Conservation (phyloP, 2,888 invertebrate genomes). For the Drosophila kanekoi region DNA sequence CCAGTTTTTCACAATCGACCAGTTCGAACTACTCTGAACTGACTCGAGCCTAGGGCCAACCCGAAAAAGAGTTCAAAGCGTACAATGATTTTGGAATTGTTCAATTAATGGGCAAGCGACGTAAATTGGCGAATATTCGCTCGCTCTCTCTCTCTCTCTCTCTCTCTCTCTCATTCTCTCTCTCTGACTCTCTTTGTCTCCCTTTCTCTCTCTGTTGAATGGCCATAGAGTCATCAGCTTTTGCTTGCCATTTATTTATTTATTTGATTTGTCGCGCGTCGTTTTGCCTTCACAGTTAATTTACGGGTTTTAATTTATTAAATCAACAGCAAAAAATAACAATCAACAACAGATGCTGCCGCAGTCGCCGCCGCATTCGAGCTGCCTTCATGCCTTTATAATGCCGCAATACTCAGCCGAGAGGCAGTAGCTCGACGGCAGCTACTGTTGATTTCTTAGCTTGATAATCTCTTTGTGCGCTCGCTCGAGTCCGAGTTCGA, state of each 20-base stretch:
- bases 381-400: conserved; percentile 46
- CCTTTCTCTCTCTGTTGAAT: conserved; percentile 9
- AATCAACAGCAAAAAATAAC: conserved; percentile 68
- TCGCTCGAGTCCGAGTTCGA: conserved; percentile 22
- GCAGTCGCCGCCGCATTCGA: no score
- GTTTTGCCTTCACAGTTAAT: conserved; percentile 78
- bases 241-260: conserved; percentile 64
- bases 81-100: conserved; percentile 47
- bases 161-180: no score
- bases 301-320: conserved; percentile 76
- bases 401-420: conserved; percentile 33
- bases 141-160: not conserved
- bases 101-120: conserved; percentile 41
- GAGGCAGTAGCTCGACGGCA: conserved; percentile 35
- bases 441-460: conserved; percentile 68
- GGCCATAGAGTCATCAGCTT: conserved; percentile 42
- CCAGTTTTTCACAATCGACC: not conserved
- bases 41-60: conserved; percentile 11
- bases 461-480: conserved; percentile 64
- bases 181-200: not conserved
- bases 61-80: conserved; percentile 52
- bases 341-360: conserved; percentile 67
- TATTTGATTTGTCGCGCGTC: conserved; percentile 76
- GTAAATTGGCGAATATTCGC: conserved; percentile 46
- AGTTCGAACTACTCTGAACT: conserved; percentile 30